These are phyloP conservation scores for Erethizon dorsatum DNA, from an alignment of 2,797 vertebrate species.

Conservation along the genomic window DNA sequence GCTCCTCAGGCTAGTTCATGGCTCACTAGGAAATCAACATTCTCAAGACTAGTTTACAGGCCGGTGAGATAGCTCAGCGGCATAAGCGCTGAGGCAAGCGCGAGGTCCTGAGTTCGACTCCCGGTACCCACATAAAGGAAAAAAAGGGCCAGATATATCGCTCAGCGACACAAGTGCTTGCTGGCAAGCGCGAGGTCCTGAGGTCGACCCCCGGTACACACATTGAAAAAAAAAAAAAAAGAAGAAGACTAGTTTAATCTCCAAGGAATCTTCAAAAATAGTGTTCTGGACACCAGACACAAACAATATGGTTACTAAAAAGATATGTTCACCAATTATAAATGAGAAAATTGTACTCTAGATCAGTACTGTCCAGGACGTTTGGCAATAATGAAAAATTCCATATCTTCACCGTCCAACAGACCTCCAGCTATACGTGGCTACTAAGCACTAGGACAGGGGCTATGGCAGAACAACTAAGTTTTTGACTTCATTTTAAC, in stretches of 20 bases:
- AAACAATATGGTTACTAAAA: not conserved
- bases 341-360: not conserved
- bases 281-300: not conserved
- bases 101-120: no score
- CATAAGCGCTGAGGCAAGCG: no score
- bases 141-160: no score
- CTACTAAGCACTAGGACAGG: not conserved
- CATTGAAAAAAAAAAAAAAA: no score
- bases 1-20: not conserved
- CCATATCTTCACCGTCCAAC: not conserved
- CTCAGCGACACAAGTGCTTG: no score
- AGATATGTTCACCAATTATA: not conserved
- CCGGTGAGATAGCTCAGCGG: no score
- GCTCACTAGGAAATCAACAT: slow-evolving; percentile 43
- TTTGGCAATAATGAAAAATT: not conserved
- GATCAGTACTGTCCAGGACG: not conserved
- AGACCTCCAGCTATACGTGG: not conserved
- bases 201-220: no score
- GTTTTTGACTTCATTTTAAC: slow-evolving; percentile 17
- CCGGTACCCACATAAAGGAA: no score
- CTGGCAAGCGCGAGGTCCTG: no score
- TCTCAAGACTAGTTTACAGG: not conserved
- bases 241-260: slow-evolving; percentile 33
- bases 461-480: not conserved
- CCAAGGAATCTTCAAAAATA: not conserved